Base-by-base conservation (phyloP, 2,888 invertebrate species). In the Itoplectis maculator region DNA sequence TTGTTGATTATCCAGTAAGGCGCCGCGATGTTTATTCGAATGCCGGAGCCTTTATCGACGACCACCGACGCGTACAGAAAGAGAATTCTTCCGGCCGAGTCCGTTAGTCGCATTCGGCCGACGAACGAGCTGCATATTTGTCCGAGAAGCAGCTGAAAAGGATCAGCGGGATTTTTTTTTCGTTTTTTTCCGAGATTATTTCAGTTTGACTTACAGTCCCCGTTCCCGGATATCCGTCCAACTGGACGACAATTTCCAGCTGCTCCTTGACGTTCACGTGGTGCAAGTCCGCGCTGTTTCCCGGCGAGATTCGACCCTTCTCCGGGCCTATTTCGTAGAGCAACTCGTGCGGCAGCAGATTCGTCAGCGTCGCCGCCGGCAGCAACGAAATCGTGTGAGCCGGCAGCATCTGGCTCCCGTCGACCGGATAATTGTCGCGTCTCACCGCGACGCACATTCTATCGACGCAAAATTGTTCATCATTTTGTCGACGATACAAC, bases 1-100 rank as follows among this genome's bases (percentile, higher is more conserved):
- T 97, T 97, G 94, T 99, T 99, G 80, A 99, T 96, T 86, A 99
- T 95, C 99, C 99, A 99, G 93, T 96, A 98, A 2, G 97, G 97
- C 2, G 97, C 97, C 66, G 96, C 96, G 35, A 99, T 94, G 20
- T 95, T 95, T 87, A 98, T 94, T 23, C 90, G 94, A 80, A 96
- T 93, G 7, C 95, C 95, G n/a, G 94, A 94, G 15, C 95, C 96
- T 88, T 94, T 94, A 49, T 94, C 93, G 0, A 94, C 93, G 40
- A 93, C 92, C 63, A 96, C 95, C 40, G 95, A 94, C 0, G 97
- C 96, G 78, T 95, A 95, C 23, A 99, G 94, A 87, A 96, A 95
- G 11, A 99, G 94, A 78, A 96, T 94, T 63, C 98, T 94, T 2
- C 95, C 95, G 7, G 94, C 93, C 2, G 94, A 94, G 91, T 99